A percentile compares a stretch with the other conserved stretches of the same genome.
phyloP scores from a whole-genome alignment of 2,797 vertebrate species.

The Myotis myotis region DNA sequence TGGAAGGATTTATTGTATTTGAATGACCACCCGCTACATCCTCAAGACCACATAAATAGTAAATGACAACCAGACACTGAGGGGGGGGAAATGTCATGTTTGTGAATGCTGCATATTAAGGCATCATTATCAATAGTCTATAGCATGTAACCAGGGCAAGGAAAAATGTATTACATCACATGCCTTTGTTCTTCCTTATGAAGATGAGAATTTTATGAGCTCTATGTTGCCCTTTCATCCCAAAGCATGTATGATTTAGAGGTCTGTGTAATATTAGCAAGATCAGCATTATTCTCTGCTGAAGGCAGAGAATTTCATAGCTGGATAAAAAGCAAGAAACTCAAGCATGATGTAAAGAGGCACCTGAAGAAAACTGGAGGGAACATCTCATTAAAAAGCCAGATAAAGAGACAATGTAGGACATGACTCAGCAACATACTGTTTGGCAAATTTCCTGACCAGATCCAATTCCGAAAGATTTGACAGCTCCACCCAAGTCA shows the following conservation, averaged over 20 bases:
- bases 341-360: neutral
- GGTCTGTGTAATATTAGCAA: neutral
- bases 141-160: neutral
- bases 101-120: neutral
- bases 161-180: neutral
- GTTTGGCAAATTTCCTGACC: neutral
- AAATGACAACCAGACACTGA: neutral
- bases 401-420: neutral
- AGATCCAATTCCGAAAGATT: neutral
- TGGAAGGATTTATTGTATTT: slow-evolving; percentile 28
- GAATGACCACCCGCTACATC: neutral
- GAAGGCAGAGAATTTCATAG: neutral
- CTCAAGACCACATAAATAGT: neutral
- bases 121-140: neutral
- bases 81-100: neutral
- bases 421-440: neutral
- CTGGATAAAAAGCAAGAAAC: neutral
- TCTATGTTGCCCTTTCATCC: neutral
- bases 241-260: neutral
- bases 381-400: neutral
- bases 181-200: neutral
- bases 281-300: neutral
- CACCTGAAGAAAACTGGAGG: neutral
- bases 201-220: slow-evolving; percentile 10
- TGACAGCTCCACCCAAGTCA: neutral